Evolutionary conservation across 2,797 vertebrate genomes (phyloP).

Genomic region (Muraenolepis orangiensis): DNA sequence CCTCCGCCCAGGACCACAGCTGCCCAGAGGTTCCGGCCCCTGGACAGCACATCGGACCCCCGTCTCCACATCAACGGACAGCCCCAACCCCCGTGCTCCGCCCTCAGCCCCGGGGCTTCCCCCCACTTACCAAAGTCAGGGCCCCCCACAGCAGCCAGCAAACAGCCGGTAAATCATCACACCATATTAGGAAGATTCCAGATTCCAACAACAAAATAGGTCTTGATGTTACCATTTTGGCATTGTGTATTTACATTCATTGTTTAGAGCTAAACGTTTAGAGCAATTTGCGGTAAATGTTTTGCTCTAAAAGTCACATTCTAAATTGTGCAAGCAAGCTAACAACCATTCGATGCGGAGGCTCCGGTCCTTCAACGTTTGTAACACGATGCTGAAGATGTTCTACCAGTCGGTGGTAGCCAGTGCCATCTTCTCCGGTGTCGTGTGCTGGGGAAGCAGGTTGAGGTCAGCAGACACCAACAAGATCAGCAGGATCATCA

Average conservation of each 20-base stretch:
- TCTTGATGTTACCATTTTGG: not conserved
- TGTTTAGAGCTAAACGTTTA: not conserved
- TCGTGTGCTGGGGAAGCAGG: too few species aligned
- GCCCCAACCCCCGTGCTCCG: slow-evolving; percentile 66
- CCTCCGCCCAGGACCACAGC: slow-evolving; percentile 73
- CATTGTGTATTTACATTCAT: too few species aligned
- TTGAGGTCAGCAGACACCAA: too few species aligned
- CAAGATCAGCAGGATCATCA: too few species aligned
- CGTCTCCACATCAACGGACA: slow-evolving; percentile 70
- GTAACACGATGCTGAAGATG: too few species aligned
- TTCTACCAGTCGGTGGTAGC: too few species aligned
- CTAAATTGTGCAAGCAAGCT: too few species aligned
- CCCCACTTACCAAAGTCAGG: slow-evolving; percentile 73
- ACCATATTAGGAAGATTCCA: not conserved
- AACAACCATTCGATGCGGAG: not conserved
- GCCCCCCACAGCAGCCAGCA: slow-evolving; percentile 63
- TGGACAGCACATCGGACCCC: slow-evolving; percentile 78
- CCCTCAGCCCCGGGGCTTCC: slow-evolving; percentile 66
- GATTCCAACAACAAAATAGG: not conserved
- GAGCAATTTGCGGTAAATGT: too few species aligned
- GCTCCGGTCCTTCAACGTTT: too few species aligned
- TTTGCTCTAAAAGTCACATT: too few species aligned
- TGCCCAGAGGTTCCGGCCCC: slow-evolving; percentile 57
- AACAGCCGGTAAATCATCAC: slow-evolving; percentile 56
- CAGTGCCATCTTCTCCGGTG: too few species aligned